Percentiles rank a stretch among this genome's conserved stretches.
phyloP scores from a whole-genome alignment of 2,113 vertebrate genomes.

The Pristiophorus japonicus region DNA sequence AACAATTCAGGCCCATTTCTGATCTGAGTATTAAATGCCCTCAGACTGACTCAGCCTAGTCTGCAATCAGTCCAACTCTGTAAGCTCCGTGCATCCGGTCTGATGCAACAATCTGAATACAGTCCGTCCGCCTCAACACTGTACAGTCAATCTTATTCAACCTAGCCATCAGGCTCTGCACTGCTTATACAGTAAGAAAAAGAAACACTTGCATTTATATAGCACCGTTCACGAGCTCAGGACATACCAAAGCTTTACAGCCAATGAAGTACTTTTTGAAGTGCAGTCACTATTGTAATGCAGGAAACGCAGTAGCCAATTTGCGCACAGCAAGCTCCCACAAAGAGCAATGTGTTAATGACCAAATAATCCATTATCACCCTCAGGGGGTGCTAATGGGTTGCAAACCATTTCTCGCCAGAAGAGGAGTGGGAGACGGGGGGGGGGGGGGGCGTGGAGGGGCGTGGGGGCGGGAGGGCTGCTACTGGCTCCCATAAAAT shows the following conservation, averaged over 20 bases:
- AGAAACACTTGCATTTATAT: no score
- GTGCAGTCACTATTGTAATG: no score
- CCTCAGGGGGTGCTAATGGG: no score
- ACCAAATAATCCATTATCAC: not conserved
- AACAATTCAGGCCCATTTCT: not conserved
- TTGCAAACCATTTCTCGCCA: no score
- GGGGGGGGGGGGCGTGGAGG: no score
- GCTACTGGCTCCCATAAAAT: no score
- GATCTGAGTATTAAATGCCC: not conserved
- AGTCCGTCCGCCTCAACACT: not conserved
- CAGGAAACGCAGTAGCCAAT: not conserved
- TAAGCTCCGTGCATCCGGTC: not conserved
- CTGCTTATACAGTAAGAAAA: not conserved
- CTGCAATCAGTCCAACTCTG: not conserved
- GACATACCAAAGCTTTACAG: not conserved
- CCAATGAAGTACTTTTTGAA: no score
- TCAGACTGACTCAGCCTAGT: not conserved
- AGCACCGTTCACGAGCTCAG: not conserved
- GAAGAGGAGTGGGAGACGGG: no score
- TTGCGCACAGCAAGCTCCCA: not conserved
- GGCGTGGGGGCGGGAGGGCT: no score
- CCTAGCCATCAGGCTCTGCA: not conserved
- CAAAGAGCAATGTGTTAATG: not conserved
- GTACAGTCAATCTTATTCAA: not conserved
- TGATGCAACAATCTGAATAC: not conserved